These are phyloP conservation scores for Pyrochroa serraticornis DNA, from an alignment of 2,888 invertebrate genomes.

Conservation along the genomic window DNA sequence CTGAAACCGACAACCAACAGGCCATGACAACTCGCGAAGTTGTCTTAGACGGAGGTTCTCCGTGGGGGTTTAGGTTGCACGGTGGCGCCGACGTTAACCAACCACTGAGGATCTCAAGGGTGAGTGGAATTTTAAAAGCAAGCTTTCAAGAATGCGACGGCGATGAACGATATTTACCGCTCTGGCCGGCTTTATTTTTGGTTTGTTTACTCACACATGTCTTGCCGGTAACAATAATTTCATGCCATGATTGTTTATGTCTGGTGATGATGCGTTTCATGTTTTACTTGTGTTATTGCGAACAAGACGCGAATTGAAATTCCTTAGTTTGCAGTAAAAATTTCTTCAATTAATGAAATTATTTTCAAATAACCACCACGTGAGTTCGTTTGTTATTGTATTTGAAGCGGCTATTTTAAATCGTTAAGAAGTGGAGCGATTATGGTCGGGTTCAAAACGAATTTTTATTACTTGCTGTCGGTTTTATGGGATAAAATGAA, in stretches of 20 bases:
- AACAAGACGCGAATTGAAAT: no score
- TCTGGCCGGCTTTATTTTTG: conserved; percentile 14
- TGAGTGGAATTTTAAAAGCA: conserved; percentile 58
- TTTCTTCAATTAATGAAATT: no score
- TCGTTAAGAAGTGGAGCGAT: no score
- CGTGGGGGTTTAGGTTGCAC: conserved; percentile 90
- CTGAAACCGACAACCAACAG: conserved; percentile 18
- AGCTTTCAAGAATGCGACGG: not conserved
- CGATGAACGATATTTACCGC: not conserved
- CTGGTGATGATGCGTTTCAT: conserved; percentile 2
- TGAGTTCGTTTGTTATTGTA: no score
- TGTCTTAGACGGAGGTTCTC: conserved; percentile 79
- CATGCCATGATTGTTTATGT: not conserved
- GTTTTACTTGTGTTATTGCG: not conserved
- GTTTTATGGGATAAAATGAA: no score
- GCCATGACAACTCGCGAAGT: conserved; percentile 76
- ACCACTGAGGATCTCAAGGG: conserved; percentile 80
- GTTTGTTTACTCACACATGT: conserved; percentile 14
- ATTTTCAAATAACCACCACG: no score
- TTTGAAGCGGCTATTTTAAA: no score
- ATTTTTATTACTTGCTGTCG: no score
- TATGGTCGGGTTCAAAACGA: no score
- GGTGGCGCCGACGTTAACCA: conserved; percentile 81
- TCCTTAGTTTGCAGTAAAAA: no score
- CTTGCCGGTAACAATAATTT: conserved; percentile 6